phyloP scores from a whole-genome alignment of 2,113 vertebrate genomes.

The Eretmochelys imbricata region DNA sequence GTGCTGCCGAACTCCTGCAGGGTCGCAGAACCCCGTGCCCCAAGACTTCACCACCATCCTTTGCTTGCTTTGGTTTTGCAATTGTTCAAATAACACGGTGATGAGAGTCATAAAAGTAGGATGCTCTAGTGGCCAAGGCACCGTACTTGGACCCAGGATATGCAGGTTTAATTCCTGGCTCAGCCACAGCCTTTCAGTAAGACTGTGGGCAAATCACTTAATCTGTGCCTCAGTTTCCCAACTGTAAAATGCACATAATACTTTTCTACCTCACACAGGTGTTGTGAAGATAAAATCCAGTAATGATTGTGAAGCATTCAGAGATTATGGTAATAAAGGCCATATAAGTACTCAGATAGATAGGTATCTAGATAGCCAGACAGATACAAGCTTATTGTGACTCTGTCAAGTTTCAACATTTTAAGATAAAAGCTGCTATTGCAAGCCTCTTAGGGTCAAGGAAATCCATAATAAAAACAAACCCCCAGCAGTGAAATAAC shows the following conservation, averaged over 20 bases:
- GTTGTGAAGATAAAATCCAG: background rate
- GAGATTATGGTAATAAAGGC: background rate
- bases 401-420: constrained; percentile 44
- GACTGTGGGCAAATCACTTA: accelerated
- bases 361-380: constrained; percentile 13
- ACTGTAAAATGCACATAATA: background rate
- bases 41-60: background rate
- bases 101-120: background rate
- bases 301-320: background rate
- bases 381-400: constrained; percentile 8
- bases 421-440: constrained; percentile 51
- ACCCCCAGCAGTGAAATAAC: constrained; percentile 47
- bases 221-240: background rate
- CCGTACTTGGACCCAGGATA: background rate
- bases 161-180: background rate
- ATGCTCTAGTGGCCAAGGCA: background rate
- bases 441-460: constrained; percentile 40
- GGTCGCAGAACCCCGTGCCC: background rate
- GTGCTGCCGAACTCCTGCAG: background rate
- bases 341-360: constrained; percentile 16
- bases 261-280: background rate
- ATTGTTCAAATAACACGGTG: background rate
- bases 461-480: constrained; percentile 57
- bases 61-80: background rate
- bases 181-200: background rate